Percentiles rank a stretch among this genome's conserved stretches.
Conservation (phyloP, 2,888 invertebrate genomes). For the Eristalis intricaria region DNA sequence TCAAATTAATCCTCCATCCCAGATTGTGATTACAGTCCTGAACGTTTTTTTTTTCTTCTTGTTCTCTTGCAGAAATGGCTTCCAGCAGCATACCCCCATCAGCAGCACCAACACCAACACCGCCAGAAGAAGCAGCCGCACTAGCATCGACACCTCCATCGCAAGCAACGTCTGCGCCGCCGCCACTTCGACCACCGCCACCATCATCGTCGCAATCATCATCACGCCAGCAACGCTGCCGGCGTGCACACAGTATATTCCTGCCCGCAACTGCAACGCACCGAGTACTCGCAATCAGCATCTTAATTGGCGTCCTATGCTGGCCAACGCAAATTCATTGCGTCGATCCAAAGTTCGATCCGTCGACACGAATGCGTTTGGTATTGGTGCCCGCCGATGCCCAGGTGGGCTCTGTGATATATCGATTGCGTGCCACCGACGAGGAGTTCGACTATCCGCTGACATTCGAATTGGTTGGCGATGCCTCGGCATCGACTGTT, state of each 20-base stretch:
- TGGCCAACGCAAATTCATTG: slow-evolving; percentile 76
- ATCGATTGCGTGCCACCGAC: slow-evolving; percentile 93
- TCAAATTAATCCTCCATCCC: slow-evolving; percentile 47
- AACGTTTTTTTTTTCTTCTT: slow-evolving; percentile 45
- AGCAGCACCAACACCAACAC: slow-evolving; percentile 73
- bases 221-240: slow-evolving; percentile 44
- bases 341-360: slow-evolving; percentile 92
- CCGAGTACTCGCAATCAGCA: slow-evolving; percentile 79
- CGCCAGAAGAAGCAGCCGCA: slow-evolving; percentile 70
- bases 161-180: slow-evolving; percentile 5
- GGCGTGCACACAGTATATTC: slow-evolving; percentile 41
- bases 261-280: slow-evolving; percentile 76
- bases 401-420: slow-evolving; percentile 91
- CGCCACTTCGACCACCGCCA: slow-evolving; percentile 15
- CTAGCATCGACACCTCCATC: slow-evolving; percentile 9
- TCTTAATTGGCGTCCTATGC: slow-evolving; percentile 78
- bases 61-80: slow-evolving; percentile 78
- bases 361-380: slow-evolving; percentile 90
- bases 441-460: slow-evolving; percentile 94
- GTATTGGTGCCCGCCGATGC: slow-evolving; percentile 92
- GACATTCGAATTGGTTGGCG: slow-evolving; percentile 89
- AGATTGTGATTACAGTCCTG: slow-evolving; percentile 38
- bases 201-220: slow-evolving; percentile 51
- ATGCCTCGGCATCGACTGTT: slow-evolving; percentile 89
- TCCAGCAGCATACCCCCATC: slow-evolving; percentile 77